Conservation (phyloP, 2,113 vertebrate genomes). For the Antechinus flavipes region DNA sequence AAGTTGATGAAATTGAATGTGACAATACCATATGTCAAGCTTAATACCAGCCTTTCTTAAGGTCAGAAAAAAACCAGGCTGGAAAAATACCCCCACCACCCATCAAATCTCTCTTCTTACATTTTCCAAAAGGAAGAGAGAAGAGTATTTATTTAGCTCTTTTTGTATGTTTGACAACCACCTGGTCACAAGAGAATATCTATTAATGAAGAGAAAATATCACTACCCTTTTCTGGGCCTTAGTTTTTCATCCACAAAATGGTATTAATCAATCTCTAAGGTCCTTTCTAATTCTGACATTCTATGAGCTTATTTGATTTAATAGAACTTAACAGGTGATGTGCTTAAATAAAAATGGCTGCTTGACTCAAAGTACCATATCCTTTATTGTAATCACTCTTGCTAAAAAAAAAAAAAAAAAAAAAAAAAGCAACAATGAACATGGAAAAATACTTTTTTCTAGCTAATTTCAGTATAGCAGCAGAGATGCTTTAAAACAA, state of each 20-base stretch:
- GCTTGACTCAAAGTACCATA: neutral
- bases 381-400: neutral
- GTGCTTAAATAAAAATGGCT: neutral
- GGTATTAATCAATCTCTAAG: neutral
- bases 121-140: neutral
- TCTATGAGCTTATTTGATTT: neutral
- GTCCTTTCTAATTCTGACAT: neutral
- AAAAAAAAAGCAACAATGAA: neutral
- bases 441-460: neutral
- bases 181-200: neutral
- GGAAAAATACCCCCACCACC: neutral
- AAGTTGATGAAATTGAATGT: conserved; percentile 53
- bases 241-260: neutral
- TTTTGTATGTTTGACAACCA: neutral
- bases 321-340: neutral
- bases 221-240: neutral
- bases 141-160: neutral
- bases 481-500: neutral
- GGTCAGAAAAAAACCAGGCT: conserved; percentile 46
- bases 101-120: neutral
- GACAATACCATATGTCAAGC: neutral
- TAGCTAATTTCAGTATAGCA: neutral
- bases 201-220: conserved; percentile 27
- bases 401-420: neutral
- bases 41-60: conserved; percentile 32